Evolutionary conservation across 2,113 vertebrate genomes (phyloP).

Genomic region (Bucco capensis): DNA sequence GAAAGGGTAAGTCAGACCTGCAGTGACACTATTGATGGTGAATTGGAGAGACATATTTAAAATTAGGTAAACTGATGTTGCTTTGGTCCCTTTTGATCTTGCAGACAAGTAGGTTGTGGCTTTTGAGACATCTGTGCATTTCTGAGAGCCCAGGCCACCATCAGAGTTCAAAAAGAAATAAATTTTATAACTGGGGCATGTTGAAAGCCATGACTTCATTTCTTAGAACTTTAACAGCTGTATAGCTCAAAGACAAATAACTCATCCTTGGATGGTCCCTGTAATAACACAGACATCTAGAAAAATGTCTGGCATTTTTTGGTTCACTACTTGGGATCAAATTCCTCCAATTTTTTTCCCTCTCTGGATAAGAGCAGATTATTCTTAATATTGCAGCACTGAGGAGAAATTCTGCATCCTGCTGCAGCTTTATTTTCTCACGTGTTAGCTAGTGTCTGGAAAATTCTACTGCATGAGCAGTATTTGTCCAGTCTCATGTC

Average conservation of each 20-base stretch:
- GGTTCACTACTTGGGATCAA: not conserved
- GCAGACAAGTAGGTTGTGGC: not conserved
- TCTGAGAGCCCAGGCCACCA: not conserved
- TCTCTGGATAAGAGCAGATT: conserved; percentile 12
- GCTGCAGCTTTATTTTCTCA: not conserved
- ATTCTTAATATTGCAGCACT: not conserved
- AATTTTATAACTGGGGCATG: not conserved
- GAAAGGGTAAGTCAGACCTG: not conserved
- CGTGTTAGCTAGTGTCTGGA: not conserved
- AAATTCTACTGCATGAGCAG: not conserved
- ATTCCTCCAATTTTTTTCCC: conserved; percentile 21
- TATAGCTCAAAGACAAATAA: conserved; percentile 49
- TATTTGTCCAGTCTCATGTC: not conserved
- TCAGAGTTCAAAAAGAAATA: conserved; percentile 19
- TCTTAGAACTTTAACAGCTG: conserved; percentile 41
- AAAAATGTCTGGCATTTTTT: conserved; percentile 55
- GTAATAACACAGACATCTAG: conserved; percentile 50
- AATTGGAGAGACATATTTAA: not conserved
- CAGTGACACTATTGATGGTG: not conserved
- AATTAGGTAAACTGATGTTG: not conserved
- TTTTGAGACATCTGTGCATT: not conserved
- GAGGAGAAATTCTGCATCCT: not conserved
- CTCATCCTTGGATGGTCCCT: conserved; percentile 37
- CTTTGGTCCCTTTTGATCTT: conserved; percentile 14
- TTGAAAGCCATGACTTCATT: conserved; percentile 52